phyloP scores from a whole-genome alignment of 2,113 vertebrate species.

The Parus major region DNA sequence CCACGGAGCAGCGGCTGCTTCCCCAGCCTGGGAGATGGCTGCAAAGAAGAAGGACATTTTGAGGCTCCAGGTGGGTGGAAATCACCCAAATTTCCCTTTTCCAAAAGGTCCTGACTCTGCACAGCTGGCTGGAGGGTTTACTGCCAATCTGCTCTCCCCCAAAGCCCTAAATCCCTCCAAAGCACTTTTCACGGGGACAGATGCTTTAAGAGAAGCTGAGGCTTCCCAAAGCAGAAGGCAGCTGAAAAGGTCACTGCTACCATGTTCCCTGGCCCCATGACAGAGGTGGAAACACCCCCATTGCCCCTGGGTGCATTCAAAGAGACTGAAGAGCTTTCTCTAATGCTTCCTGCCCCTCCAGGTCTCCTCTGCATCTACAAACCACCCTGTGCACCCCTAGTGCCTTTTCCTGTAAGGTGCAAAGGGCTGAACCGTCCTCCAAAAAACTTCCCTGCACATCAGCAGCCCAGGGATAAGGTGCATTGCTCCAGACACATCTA shows the following conservation, averaged over 20 bases:
- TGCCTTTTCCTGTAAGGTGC: rapidly evolving
- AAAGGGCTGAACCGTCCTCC: not conserved
- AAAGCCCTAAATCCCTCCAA: conserved; percentile 37
- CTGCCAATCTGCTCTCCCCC: not conserved
- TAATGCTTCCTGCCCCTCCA: not conserved
- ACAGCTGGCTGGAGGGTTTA: conserved; percentile 3
- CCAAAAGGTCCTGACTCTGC: not conserved
- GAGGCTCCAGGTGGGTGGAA: not conserved
- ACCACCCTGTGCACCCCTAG: not conserved
- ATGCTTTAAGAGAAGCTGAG: not conserved
- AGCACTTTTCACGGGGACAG: not conserved
- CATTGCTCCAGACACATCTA: not conserved
- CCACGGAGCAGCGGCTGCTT: not conserved
- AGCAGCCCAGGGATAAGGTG: not conserved
- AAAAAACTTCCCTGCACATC: not conserved
- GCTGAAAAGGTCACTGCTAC: not conserved
- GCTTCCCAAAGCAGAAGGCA: not conserved
- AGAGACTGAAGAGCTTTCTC: not conserved
- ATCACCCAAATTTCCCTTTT: not conserved
- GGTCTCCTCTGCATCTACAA: not conserved
- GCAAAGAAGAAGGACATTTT: not conserved
- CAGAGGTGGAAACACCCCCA: not conserved
- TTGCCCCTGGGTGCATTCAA: not conserved
- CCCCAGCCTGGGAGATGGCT: not conserved
- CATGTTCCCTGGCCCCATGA: not conserved